phyloP scores from a whole-genome alignment of 2,888 invertebrate genomes.

The Lasioglossum zephyrum region DNA sequence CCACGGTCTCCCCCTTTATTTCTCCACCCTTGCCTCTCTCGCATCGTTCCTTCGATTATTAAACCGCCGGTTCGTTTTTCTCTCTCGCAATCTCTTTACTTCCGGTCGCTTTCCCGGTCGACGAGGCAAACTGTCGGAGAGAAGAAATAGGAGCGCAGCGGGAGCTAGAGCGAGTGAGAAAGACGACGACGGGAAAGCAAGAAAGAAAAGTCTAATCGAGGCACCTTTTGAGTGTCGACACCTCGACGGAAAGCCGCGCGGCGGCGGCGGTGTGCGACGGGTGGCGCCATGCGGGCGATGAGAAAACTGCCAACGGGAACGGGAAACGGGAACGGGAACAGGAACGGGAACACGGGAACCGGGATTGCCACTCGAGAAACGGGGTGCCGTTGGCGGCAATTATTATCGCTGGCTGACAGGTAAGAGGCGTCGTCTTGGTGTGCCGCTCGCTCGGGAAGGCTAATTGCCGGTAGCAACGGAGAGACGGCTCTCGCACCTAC shows the following conservation, averaged over 20 bases:
- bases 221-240: constrained; percentile 40
- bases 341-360: constrained; percentile 42
- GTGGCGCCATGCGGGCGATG: neutral
- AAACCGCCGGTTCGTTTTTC: neutral
- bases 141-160: neutral
- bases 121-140: neutral
- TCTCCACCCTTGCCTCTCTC: neutral
- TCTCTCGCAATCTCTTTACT: constrained; percentile 12
- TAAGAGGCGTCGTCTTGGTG: constrained; percentile 59
- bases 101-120: constrained; percentile 12
- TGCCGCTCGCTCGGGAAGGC: constrained; percentile 38
- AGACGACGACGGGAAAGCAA: neutral
- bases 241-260: constrained; percentile 32
- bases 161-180: neutral
- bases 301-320: constrained; percentile 9
- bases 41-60: constrained; percentile 11
- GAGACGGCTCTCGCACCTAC: constrained; percentile 38
- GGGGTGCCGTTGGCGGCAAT: constrained; percentile 56
- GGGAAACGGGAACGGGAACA: constrained; percentile 16
- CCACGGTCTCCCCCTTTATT: neutral
- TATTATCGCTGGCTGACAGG: constrained; percentile 60
- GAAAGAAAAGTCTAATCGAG: constrained; percentile 48
- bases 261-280: neutral
- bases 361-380: constrained; percentile 52
- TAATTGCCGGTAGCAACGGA: constrained; percentile 55